phyloP scores from a whole-genome alignment of 2,797 vertebrate species.

The Anolis apletophallus region DNA sequence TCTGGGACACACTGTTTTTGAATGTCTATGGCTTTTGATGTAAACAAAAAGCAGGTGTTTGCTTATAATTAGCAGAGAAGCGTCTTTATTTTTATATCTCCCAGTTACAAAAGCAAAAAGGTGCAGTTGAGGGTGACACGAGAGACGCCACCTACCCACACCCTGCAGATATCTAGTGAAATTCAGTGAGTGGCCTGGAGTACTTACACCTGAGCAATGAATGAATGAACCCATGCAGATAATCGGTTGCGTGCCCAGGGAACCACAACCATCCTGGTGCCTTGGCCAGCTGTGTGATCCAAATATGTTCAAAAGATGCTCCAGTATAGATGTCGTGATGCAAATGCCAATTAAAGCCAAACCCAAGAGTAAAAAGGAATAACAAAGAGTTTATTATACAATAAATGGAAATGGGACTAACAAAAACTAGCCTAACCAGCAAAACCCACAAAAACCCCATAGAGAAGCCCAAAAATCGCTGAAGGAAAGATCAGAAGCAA shows the following conservation, averaged over 20 bases:
- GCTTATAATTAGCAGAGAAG: constrained; percentile 14
- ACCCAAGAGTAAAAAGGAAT: no score
- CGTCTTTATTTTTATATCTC: constrained; percentile 17
- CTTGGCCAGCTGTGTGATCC: not conserved
- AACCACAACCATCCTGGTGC: not conserved
- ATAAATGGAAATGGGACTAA: no score
- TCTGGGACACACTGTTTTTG: no score
- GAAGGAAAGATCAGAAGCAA: no score
- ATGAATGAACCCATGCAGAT: not conserved
- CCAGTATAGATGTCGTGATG: no score
- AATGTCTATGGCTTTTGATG: no score
- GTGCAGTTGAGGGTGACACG: not conserved
- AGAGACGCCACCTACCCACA: not conserved
- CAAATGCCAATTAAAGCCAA: no score
- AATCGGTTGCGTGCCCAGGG: not conserved
- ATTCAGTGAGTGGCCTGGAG: not conserved
- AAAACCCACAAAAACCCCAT: no score
- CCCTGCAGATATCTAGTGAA: not conserved
- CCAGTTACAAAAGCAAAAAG: constrained; percentile 24
- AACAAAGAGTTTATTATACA: no score
- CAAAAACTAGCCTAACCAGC: no score
- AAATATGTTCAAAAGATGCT: no score
- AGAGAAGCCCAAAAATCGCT: no score
- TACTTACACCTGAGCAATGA: not conserved
- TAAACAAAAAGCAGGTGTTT: constrained; percentile 8